Evolutionary conservation across 2,888 invertebrate species (phyloP), one percentile per base, ranked within the genome.

Genomic region (Microdon myrmicae): DNA sequence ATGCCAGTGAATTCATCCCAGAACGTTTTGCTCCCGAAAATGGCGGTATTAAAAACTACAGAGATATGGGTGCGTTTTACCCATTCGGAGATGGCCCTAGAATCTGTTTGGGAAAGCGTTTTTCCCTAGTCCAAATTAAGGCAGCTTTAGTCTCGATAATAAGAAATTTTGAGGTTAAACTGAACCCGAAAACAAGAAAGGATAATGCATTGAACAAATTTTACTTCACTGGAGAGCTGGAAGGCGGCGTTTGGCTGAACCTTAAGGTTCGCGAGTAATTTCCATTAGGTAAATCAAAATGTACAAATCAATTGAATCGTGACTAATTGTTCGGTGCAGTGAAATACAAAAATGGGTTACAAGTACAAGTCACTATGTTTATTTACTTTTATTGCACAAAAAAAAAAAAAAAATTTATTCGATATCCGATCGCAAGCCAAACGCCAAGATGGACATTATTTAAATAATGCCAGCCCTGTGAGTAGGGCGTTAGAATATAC

Each of bases 11-110:
- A 43, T 79, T 79, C 48, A 68, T 71, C 4, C 79, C 79, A 1
- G 76, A 79, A 31, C 72, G 79, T n/a, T 79, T 79, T 53, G 64
- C 72, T 49, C 41, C 34, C 0, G 69, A 70, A 13, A 71, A 77
- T 49, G 74, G 73, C n/a, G 75, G 74, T 2, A 37, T 70, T 0
- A 77, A 74, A 55, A 68, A 69, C 2, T 74, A 69, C 47, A 71
- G 71, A n/a, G 74, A 77, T 37, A 60, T 73, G 69, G 79, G 79
- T 32, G 72, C 72, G 1, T 80, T 76, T 53, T 55, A 74, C 8
- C 76, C 76, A 23, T 79, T 79, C 37, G 76, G 79, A n/a, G 75
- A 79, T 68, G 79, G 80, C 2, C 80, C 79, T 1, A 70, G 79
- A 8, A 74, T 72, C 12, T 80, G 79, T 53, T 72, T 79, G 37